Base-by-base conservation (phyloP, 2,113 vertebrate species). In the Callipepla squamata region DNA sequence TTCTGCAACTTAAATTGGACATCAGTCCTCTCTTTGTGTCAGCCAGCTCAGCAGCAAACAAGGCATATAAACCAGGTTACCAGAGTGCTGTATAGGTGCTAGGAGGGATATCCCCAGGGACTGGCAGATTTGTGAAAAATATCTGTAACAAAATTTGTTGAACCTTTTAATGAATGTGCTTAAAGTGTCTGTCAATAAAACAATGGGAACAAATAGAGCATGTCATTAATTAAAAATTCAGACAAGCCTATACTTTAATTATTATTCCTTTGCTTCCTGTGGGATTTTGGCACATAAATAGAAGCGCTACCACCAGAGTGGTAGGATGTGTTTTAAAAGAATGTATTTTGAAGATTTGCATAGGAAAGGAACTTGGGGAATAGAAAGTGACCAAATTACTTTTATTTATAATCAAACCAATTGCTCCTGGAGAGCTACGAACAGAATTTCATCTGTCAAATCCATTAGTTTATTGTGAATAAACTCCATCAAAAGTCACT, bases 331-430 rank as follows among this genome's bases (percentile, higher is more conserved):
- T 67, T 83, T 76, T 40, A 40, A 28, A 68, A 80, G 86, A 83
- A 38, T 17, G 6, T 34, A 19, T 70, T 85, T 87, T 80, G 58
- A 89, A 69, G 69, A 77, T 69, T 73, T 45, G 57, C 11, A 18
- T n/a, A 42, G 26, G 32, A 66, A 87, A 74, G 36, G 48, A 87
- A 47, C 42, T 55, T 6, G 11, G 26, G 11, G 58, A 92, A 73
- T 38, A 85, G 45, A 55, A 92, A 74, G 14, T 55, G 63, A 89
- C 17, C 55, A 65, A 90, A 78, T 81, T 18, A 45, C 66, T 78
- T 89, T 38, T 65, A 75, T 94, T 90, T 94, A 57, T 53, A 87
- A 73, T 84, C 62, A 93, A 73, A 95, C 75, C 21, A 66, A 47
- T 68, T 79, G 53, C 19, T 93, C 8, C 74, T 53, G 32, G 62